A percentile compares a stretch with the other conserved stretches of the same genome.
These are phyloP conservation scores for Lithodes maja DNA, from an alignment of 2,888 invertebrate genomes.

Conservation along the genomic window DNA sequence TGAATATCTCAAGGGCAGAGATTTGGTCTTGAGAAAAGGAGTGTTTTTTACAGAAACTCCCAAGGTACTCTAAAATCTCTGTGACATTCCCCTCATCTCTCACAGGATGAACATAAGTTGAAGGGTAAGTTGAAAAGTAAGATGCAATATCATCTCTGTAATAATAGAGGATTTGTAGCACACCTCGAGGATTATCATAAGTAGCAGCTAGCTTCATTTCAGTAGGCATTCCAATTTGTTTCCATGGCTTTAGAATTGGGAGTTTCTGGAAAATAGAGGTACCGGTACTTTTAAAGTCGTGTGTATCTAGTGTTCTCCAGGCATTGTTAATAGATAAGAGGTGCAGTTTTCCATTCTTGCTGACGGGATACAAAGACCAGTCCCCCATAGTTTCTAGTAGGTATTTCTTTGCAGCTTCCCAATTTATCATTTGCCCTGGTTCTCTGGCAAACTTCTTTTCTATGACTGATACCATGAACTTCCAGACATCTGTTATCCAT, in stretches of 20 bases:
- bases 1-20: background rate
- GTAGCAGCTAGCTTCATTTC: slow-evolving; percentile 32
- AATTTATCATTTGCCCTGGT: background rate
- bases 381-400: slow-evolving; percentile 22
- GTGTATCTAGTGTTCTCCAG: slow-evolving; percentile 8
- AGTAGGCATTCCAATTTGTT: background rate
- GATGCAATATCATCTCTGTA: background rate
- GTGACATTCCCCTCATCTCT: background rate
- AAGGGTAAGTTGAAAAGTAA: background rate
- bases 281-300: background rate
- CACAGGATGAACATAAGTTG: background rate
- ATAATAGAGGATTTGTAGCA: slow-evolving; percentile 12
- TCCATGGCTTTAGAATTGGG: background rate
- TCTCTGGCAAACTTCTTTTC: background rate
- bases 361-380: slow-evolving; percentile 42
- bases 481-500: slow-evolving; percentile 31
- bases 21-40: background rate
- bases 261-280: background rate
- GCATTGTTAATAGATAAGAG: slow-evolving; percentile 23
- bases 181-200: slow-evolving; percentile 10
- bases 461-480: slow-evolving; percentile 3
- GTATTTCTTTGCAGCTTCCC: slow-evolving; percentile 5
- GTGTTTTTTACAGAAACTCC: background rate
- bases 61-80: slow-evolving; percentile 26
- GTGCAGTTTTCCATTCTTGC: background rate